Evolutionary conservation across 2,888 invertebrate genomes (phyloP).

Genomic region (Parelbella ahira): DNA sequence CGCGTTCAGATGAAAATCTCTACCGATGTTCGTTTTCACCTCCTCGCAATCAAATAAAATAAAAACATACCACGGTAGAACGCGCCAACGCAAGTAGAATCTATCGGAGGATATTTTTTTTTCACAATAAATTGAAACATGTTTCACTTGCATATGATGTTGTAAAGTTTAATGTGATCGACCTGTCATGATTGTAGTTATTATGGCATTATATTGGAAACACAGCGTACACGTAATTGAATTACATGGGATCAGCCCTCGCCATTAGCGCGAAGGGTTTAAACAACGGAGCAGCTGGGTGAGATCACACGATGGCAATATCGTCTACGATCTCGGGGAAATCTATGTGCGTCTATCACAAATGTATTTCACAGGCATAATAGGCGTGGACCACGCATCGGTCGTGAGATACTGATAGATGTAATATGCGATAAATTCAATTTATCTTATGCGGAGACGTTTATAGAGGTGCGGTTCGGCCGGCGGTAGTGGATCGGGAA

Average conservation of each 20-base stretch:
- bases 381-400: conserved; percentile 46
- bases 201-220: conserved; percentile 18
- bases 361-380: conserved; percentile 44
- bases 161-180: conserved; percentile 19
- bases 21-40: conserved; percentile 50
- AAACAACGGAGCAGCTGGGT: conserved; percentile 35
- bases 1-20: conserved; percentile 55
- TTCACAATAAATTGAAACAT: too few relatives aligned
- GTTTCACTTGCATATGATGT: conserved; percentile 7
- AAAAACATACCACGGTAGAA: too few relatives aligned
- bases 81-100: too few relatives aligned
- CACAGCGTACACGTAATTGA: conserved; percentile 22
- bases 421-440: conserved; percentile 50
- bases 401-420: conserved; percentile 47
- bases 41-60: conserved; percentile 38
- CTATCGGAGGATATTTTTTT: too few relatives aligned
- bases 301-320: conserved; percentile 22
- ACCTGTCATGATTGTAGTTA: conserved; percentile 22
- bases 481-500: conserved; percentile 2
- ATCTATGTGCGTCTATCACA: conserved; percentile 40
- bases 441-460: conserved; percentile 28
- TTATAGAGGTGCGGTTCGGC: conserved; percentile 27
- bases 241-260: conserved; percentile 25
- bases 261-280: conserved; percentile 30
- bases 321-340: conserved; percentile 27